Evolutionary conservation across 2,888 invertebrate species (phyloP).

Genomic region (Lasioglossum pauxillum): DNA sequence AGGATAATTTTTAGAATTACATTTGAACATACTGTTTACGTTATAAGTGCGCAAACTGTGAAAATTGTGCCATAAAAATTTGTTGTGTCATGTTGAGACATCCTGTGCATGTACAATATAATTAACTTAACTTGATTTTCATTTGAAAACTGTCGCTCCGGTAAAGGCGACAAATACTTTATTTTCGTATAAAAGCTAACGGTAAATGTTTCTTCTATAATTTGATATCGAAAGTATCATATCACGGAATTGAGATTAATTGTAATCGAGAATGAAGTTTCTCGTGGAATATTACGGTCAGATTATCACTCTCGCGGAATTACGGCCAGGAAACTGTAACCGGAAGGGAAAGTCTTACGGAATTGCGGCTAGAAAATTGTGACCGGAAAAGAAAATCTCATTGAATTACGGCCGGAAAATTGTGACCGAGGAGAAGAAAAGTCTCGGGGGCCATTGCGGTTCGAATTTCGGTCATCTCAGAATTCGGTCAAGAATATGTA

Average conservation of each 20-base stretch:
- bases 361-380: background rate
- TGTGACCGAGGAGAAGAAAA: background rate
- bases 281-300: background rate
- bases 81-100: no score
- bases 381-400: constrained; percentile 8
- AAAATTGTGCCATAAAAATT: no score
- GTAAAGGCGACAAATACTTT: background rate
- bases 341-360: background rate
- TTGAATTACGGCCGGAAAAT: background rate
- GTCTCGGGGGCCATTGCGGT: background rate
- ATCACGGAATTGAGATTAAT: background rate
- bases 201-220: background rate
- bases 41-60: no score
- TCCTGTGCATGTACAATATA: no score
- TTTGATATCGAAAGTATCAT: background rate
- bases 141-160: no score
- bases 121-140: no score
- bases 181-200: background rate
- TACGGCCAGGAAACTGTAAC: background rate
- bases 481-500: constrained; percentile 8
- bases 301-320: background rate
- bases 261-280: background rate
- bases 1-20: no score
- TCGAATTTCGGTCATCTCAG: constrained; percentile 2
- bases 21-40: no score